Conservation (phyloP, 2,888 invertebrate genomes). For the Noctua janthe region DNA sequence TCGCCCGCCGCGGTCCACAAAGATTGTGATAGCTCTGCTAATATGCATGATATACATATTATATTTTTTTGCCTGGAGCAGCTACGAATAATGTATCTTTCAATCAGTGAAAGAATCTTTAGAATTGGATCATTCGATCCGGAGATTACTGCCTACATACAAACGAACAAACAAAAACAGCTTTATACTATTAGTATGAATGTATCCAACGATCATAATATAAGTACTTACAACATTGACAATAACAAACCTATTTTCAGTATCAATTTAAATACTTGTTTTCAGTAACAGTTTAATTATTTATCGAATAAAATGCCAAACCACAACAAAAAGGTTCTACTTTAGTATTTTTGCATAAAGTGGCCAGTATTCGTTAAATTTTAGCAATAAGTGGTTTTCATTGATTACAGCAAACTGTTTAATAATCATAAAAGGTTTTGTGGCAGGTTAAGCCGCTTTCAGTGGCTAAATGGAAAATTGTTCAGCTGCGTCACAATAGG, state of each 20-base stretch:
- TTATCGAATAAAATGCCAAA: constrained; percentile 14
- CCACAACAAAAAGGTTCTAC: constrained; percentile 2
- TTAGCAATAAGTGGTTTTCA: constrained; percentile 1
- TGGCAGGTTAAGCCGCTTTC: constrained; percentile 31
- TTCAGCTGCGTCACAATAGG: constrained; percentile 17
- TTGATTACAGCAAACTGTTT: constrained; percentile 36
- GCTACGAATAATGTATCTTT: no score
- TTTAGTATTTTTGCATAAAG: background rate
- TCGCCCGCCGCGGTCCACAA: no score
- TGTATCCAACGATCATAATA: background rate
- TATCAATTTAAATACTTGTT: background rate
- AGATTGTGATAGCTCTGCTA: no score
- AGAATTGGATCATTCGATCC: no score
- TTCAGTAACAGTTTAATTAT: background rate
- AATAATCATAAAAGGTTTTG: constrained; percentile 42
- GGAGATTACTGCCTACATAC: no score
- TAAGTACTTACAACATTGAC: background rate
- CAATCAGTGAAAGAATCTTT: no score
- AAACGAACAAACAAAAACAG: no score
- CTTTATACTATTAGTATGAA: no score
- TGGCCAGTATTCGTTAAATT: constrained; percentile 7
- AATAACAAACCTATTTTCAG: background rate
- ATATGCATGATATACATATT: no score
- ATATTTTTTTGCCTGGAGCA: no score
- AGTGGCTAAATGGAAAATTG: constrained; percentile 22